phyloP scores from a whole-genome alignment of 2,113 vertebrate genomes.

The Ariopsis seemanni region DNA sequence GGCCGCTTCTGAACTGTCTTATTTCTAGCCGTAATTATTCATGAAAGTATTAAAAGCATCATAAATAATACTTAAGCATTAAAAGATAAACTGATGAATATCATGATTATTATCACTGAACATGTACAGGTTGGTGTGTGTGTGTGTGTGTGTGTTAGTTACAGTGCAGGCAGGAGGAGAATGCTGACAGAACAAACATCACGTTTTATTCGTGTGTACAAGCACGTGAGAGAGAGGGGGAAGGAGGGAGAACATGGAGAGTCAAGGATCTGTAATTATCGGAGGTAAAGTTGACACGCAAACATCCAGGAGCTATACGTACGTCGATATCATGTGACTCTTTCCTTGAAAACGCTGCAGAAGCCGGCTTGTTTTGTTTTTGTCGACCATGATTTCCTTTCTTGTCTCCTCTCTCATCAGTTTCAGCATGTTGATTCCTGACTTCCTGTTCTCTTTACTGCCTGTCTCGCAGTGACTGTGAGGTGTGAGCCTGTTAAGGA shows the following conservation, averaged over 20 bases:
- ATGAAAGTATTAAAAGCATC: background rate
- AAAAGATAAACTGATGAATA: background rate
- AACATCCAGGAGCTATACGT: conserved; percentile 11
- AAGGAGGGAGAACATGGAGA: conserved; percentile 15
- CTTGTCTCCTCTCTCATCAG: background rate
- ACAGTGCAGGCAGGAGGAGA: background rate
- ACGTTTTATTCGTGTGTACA: background rate
- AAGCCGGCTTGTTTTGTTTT: conserved; percentile 36
- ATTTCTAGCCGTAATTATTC: background rate
- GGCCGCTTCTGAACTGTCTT: background rate
- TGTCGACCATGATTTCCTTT: background rate
- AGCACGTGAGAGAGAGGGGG: background rate
- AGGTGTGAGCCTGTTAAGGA: conserved; percentile 26
- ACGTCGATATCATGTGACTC: conserved; percentile 17
- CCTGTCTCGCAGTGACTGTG: background rate
- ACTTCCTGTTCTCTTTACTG: background rate
- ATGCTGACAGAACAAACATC: background rate
- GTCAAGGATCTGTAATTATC: conserved; percentile 49
- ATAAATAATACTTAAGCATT: background rate
- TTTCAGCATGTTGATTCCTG: background rate
- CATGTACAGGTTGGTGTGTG: background rate
- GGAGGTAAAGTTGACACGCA: conserved; percentile 31
- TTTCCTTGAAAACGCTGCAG: background rate
- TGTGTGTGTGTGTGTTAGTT: background rate
- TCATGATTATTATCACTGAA: background rate